phyloP scores from a whole-genome alignment of 2,888 invertebrate species.

The Cryptocephalus primarius region DNA sequence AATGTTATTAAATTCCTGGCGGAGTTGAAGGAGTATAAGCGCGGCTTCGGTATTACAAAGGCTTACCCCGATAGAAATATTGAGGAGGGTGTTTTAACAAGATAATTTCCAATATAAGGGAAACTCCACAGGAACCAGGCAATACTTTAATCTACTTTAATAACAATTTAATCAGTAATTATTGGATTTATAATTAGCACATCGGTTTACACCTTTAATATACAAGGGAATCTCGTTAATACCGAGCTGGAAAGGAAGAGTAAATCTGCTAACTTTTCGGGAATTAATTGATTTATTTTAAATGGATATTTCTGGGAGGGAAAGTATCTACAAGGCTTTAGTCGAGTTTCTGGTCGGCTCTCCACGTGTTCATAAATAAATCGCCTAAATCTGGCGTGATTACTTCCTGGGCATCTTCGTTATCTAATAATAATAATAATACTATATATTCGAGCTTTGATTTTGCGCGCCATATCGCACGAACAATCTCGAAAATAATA shows the following conservation, averaged over 20 bases:
- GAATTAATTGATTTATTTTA: conserved; percentile 9
- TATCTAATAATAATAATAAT: too few relatives aligned
- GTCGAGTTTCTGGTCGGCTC: too few relatives aligned
- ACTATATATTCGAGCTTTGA: too few relatives aligned
- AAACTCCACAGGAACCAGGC: conserved; percentile 15
- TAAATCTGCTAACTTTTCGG: conserved; percentile 2
- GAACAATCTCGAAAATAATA: background rate
- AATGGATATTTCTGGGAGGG: background rate
- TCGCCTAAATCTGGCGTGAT: too few relatives aligned
- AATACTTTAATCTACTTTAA: conserved; percentile 33
- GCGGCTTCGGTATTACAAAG: conserved; percentile 11
- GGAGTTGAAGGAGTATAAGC: too few relatives aligned
- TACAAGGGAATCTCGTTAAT: conserved; percentile 14
- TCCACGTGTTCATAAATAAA: too few relatives aligned
- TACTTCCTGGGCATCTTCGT: too few relatives aligned
- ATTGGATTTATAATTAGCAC: conserved; percentile 31
- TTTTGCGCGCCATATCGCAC: too few relatives aligned
- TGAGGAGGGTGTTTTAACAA: conserved; percentile 19
- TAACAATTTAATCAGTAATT: conserved; percentile 33
- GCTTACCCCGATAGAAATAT: conserved; percentile 16
- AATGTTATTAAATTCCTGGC: too few relatives aligned
- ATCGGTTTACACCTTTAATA: conserved; percentile 20
- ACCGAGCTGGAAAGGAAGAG: conserved; percentile 9
- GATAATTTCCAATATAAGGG: conserved; percentile 21
- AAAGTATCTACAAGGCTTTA: background rate